These are phyloP conservation scores for Hycleus phaleratus DNA, from an alignment of 1,140 invertebrate genomes.

Conservation along the genomic window DNA sequence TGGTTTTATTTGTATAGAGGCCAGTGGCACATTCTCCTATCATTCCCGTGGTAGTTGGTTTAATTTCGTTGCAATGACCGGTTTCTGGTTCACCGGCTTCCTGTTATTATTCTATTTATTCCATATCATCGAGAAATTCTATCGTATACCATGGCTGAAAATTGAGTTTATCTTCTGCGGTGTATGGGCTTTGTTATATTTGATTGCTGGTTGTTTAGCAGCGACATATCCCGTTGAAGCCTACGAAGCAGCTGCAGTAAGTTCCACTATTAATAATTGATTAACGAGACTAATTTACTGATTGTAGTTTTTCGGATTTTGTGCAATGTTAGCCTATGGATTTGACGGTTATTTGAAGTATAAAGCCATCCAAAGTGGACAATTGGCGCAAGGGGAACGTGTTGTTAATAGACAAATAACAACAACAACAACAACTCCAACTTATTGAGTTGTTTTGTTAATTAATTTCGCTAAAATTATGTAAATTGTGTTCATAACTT, in stretches of 20 bases:
- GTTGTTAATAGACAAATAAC: constrained; percentile 56
- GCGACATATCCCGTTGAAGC: constrained; percentile 49
- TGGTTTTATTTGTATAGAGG: constrained; percentile 75
- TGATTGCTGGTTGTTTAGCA: constrained; percentile 60
- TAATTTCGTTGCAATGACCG: constrained; percentile 73
- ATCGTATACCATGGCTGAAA: constrained; percentile 79
- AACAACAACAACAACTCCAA: constrained; percentile 42
- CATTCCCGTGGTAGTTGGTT: constrained; percentile 57
- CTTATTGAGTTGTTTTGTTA: neutral
- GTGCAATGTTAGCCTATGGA: constrained; percentile 66
- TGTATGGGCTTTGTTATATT: constrained; percentile 62
- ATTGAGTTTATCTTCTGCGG: constrained; percentile 71
- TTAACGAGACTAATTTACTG: neutral
- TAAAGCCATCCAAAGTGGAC: constrained; percentile 52
- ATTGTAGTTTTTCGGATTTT: constrained; percentile 70
- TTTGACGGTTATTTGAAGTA: constrained; percentile 72
- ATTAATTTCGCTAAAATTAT: neutral
- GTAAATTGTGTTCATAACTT: no score
- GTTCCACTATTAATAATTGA: constrained; percentile 29
- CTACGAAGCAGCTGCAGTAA: constrained; percentile 61
- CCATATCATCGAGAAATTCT: constrained; percentile 77
- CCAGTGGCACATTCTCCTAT: constrained; percentile 44
- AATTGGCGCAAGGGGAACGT: constrained; percentile 64
- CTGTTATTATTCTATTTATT: constrained; percentile 75
- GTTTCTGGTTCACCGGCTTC: constrained; percentile 78